phyloP scores from a whole-genome alignment of 1,140 invertebrate genomes.

The Dendrolimus kikuchii region DNA sequence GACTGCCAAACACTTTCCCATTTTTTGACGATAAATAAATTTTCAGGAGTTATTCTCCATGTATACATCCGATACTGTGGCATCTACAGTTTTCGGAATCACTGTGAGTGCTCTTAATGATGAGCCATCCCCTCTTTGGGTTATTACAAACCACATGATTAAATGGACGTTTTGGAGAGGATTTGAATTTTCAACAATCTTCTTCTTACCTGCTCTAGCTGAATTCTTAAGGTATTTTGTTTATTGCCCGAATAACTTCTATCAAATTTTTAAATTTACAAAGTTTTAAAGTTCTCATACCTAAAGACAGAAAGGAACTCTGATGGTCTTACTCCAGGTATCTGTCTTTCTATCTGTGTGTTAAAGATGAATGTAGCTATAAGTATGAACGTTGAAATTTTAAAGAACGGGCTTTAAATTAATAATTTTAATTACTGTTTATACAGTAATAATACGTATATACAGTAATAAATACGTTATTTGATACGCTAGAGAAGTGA shows the following conservation, averaged over 20 bases:
- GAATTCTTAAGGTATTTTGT: slow-evolving; percentile 24
- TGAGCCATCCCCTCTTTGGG: slow-evolving; percentile 42
- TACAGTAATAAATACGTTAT: too few species aligned
- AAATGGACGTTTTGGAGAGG: slow-evolving; percentile 71
- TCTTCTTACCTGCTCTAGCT: slow-evolving; percentile 53
- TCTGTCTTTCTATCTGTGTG: too few species aligned
- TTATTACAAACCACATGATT: slow-evolving; percentile 63
- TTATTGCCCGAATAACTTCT: slow-evolving; percentile 19
- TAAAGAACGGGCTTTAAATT: too few species aligned
- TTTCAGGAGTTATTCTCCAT: slow-evolving; percentile 49
- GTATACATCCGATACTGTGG: slow-evolving; percentile 54
- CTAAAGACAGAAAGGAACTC: too few species aligned
- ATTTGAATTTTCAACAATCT: slow-evolving; percentile 61
- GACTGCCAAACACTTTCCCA: too few species aligned
- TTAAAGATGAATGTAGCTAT: too few species aligned
- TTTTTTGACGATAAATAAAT: neutral
- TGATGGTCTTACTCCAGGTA: too few species aligned
- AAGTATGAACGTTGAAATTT: too few species aligned
- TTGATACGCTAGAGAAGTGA: too few species aligned
- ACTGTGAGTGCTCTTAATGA: slow-evolving; percentile 37
- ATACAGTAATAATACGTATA: too few species aligned
- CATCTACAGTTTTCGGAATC: slow-evolving; percentile 45
- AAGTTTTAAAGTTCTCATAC: too few species aligned
- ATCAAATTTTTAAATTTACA: neutral
- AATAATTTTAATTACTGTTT: too few species aligned